A percentile compares a stretch with the other conserved stretches of the same genome.
These are phyloP conservation scores for Epinotia bilunana DNA, from an alignment of 2,888 invertebrate species.

Conservation along the genomic window DNA sequence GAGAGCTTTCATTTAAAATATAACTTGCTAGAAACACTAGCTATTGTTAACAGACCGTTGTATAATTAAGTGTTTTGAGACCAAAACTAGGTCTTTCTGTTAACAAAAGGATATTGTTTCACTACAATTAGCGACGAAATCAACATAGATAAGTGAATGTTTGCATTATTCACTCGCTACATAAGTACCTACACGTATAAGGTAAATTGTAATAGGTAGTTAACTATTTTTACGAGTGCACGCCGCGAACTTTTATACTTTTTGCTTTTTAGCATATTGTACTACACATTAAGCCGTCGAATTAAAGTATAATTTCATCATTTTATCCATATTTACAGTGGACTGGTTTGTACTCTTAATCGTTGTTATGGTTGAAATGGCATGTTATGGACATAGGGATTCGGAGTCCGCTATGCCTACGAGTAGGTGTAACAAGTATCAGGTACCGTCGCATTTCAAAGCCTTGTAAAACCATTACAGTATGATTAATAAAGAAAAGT, in stretches of 20 bases:
- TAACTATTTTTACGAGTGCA: slow-evolving; percentile 34
- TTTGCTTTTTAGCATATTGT: slow-evolving; percentile 2
- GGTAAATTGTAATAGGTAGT: slow-evolving; percentile 30
- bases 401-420: neutral
- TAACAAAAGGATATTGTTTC: slow-evolving; percentile 82
- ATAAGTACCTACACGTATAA: slow-evolving; percentile 45
- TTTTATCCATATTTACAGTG: neutral
- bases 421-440: too few relatives aligned
- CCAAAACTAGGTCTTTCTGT: slow-evolving; percentile 78
- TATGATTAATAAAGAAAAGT: too few relatives aligned
- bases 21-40: slow-evolving; percentile 60
- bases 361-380: neutral
- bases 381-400: neutral
- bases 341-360: neutral
- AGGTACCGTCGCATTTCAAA: too few relatives aligned
- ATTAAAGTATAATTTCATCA: neutral
- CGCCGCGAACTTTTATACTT: slow-evolving; percentile 7
- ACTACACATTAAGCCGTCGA: neutral
- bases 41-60: slow-evolving; percentile 69
- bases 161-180: slow-evolving; percentile 63
- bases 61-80: slow-evolving; percentile 74
- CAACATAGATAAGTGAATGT: slow-evolving; percentile 78
- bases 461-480: too few relatives aligned
- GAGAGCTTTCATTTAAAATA: slow-evolving; percentile 49
- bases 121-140: slow-evolving; percentile 77